These are phyloP conservation scores for Plectropomus leopardus DNA, from an alignment of 2,113 vertebrate species.

Conservation along the genomic window DNA sequence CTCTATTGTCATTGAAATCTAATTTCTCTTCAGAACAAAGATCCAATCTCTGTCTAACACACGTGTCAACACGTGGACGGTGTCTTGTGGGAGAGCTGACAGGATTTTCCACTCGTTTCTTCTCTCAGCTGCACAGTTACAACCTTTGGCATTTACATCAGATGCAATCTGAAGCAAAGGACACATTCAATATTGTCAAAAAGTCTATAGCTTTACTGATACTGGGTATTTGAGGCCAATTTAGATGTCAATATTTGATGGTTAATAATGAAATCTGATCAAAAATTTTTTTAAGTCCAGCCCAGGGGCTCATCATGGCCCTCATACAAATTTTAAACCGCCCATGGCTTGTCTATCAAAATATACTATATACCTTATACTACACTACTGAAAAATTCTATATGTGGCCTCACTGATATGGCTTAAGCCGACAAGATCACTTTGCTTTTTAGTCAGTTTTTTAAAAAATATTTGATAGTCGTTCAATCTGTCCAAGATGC, in stretches of 20 bases:
- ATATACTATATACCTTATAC: too few relatives aligned
- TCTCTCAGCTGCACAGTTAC: neutral
- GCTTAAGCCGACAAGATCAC: too few relatives aligned
- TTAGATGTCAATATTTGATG: neutral
- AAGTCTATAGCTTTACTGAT: neutral
- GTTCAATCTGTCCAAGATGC: neutral
- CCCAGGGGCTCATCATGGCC: too few relatives aligned
- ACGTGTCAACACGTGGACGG: slow-evolving; percentile 11
- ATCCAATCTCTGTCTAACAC: slow-evolving; percentile 34
- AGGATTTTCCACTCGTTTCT: slow-evolving; percentile 43
- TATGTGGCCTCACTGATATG: too few relatives aligned
- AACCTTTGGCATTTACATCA: slow-evolving; percentile 46
- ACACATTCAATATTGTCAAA: slow-evolving; percentile 9
- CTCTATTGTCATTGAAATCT: slow-evolving; percentile 36
- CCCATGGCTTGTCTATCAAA: too few relatives aligned
- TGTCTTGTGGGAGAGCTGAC: slow-evolving; percentile 20
- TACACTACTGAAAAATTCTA: too few relatives aligned
- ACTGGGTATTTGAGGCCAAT: neutral
- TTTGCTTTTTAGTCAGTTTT: neutral
- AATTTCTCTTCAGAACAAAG: slow-evolving; percentile 39
- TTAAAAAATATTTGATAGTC: neutral
- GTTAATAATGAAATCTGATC: too few relatives aligned
- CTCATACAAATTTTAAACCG: too few relatives aligned
- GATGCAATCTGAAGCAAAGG: slow-evolving; percentile 32
- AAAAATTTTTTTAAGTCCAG: too few relatives aligned